phyloP scores from a whole-genome alignment of 2,797 vertebrate species.

The Dromococcyx pavoninus region DNA sequence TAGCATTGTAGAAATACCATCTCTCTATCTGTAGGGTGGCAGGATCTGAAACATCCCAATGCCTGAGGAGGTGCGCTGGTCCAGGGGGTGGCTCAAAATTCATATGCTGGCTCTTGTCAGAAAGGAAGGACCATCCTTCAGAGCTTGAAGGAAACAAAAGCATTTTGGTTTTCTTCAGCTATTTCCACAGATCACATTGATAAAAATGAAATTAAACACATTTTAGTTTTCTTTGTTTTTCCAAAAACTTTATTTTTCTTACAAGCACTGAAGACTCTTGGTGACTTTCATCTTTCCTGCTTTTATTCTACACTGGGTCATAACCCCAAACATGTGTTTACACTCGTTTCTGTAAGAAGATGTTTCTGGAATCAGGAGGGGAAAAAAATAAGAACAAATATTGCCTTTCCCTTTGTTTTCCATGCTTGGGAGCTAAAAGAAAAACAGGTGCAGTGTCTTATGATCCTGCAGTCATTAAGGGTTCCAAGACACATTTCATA shows the following conservation, averaged over 20 bases:
- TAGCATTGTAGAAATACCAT: neutral
- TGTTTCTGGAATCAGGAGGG: neutral
- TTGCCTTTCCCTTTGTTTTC: neutral
- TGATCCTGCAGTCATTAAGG: neutral
- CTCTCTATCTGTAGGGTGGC: accelerated
- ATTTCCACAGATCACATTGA: neutral
- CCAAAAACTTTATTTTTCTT: neutral
- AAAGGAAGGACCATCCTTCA: neutral
- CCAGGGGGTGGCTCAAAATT: neutral
- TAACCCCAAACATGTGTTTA: neutral
- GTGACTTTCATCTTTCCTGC: neutral
- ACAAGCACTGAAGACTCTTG: neutral
- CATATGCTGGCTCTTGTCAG: neutral
- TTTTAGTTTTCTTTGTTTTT: neutral
- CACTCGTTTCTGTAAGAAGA: neutral
- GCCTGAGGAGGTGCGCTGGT: no score
- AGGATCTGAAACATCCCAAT: accelerated
- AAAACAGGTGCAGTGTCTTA: neutral
- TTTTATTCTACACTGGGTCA: neutral
- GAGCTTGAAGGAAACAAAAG: neutral
- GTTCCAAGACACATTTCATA: neutral
- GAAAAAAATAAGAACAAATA: neutral
- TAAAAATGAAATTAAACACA: neutral
- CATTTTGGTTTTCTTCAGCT: neutral
- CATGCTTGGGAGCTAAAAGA: no score